Evolutionary conservation across 2,888 invertebrate species (phyloP), one percentile per base, ranked within the genome.

Genomic region (Megamerina dolium): DNA sequence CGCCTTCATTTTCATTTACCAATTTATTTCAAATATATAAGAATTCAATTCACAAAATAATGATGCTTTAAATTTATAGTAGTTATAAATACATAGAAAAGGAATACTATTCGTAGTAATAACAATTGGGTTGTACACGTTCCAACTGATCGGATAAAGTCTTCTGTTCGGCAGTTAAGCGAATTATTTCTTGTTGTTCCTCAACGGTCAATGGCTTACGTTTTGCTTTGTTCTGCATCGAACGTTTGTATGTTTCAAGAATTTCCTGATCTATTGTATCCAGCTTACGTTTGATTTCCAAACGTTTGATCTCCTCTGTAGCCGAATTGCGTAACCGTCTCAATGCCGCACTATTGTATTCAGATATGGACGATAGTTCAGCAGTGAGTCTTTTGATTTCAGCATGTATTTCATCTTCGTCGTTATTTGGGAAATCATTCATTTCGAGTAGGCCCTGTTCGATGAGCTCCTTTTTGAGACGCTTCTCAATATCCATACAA

Each of bases 311-410:
- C 70, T 89, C 88, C 54, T 85, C 84, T 60, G 84, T 82, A 38
- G 88, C 86, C 17, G 82, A 73, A 34, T 78, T 77, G 46, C 85
- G 76, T 2, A 91, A 70, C 44, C 76, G 76, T 55, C 82, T 82
- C 16, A 90, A 73, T 59, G 86, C 83, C 19, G 77, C 76, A 50
- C 83, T 78, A 65, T 95, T 95, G 63, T 90, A 87, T 69, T 82
- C 81, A 52, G 88, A 81, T 6, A 90, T 78, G 17, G 82, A 80
- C 37, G 79, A 76, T 14, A 90, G 71, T 70, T 93, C 91, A 45
- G 85, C 81, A 60, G 91, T 88, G 55, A 92, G 90, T 58, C 86
- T 81, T 61, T 87, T 87, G 12, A 95, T 85, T 74, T 94, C 94
- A 9, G 79, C 74, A 50, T 91, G 74, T 58, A 95, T 87, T 71